Conservation (phyloP, 2,113 vertebrate genomes). For the Leucoraja erinaceus region DNA sequence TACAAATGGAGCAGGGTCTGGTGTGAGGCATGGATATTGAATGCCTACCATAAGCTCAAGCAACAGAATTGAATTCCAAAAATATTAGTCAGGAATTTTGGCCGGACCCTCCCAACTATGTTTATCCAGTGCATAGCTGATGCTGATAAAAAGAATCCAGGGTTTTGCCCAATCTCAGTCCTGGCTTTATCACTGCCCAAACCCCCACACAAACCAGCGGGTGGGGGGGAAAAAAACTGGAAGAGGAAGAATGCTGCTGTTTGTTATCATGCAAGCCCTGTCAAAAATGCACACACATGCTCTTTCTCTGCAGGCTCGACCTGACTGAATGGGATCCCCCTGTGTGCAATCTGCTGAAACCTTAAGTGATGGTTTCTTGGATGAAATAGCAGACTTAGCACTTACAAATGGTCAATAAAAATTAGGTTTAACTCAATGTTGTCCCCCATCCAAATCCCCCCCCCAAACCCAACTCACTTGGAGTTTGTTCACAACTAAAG, state of each 20-base stretch:
- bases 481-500: too few species aligned
- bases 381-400: background rate
- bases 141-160: background rate
- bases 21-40: background rate
- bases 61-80: background rate
- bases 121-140: background rate
- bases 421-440: background rate
- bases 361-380: background rate
- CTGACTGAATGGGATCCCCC: background rate
- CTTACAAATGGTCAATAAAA: background rate
- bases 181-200: background rate
- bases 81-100: background rate
- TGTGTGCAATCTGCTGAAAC: background rate
- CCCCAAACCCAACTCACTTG: background rate
- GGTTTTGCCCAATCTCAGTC: background rate
- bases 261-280: background rate
- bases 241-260: background rate
- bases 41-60: too few species aligned
- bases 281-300: background rate
- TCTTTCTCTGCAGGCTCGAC: background rate
- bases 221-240: background rate
- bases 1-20: background rate
- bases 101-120: background rate
- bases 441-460: too few species aligned
- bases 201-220: background rate